Evolutionary conservation across 2,113 vertebrate species (phyloP), one percentile per base, ranked within the genome.

Genomic region (Sphyrna mokarran): DNA sequence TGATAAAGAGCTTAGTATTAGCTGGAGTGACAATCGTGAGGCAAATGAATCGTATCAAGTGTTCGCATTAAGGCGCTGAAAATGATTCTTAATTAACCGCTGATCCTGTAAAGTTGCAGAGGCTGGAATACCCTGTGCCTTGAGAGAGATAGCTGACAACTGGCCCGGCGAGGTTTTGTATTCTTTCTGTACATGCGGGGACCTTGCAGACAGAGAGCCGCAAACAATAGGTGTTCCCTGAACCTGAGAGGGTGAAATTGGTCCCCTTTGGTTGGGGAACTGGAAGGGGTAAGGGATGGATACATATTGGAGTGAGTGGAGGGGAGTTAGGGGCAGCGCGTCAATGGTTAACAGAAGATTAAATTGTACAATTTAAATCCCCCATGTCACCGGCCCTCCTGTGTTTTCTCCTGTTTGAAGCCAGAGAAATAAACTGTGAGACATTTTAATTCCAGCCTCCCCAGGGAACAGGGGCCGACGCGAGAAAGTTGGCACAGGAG

Each of bases 41-140:
- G 97, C 96, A 96, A 97, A 97, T 98, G 98, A 98, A 98, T 98
- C 98, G 97, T 97, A 98, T 98, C 98, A 98, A 97, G 97, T 97
- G 97, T 97, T 97, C 97, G 97, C 97, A 97, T 97, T 97, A 97
- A 96, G 96, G 97, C 97, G 96, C 98, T 97, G 97, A 97, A 97
- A 97, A 97, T 97, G 96, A 97, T 98, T 98, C 97, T 97, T 98
- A 98, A 98, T 98, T 98, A 98, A 98, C 97, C 97, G 97, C 96
- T 97, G 97, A 97, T 98, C 97, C 97, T 97, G 97, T 97, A 97
- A 97, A 97, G 97, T 97, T 96, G 96, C 97, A 96, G 97, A 97
- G 97, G 97, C 97, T 97, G 97, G 97, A 98, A 96, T 96, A 48
- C 68, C 97, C 97, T 97, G 58, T 96, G 96, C 96, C 97, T 96